These are phyloP conservation scores for Hemicentrotus pulcherrimus DNA, from an alignment of 35 echinoderm and acorn worm genomes.

Conservation along the genomic window DNA sequence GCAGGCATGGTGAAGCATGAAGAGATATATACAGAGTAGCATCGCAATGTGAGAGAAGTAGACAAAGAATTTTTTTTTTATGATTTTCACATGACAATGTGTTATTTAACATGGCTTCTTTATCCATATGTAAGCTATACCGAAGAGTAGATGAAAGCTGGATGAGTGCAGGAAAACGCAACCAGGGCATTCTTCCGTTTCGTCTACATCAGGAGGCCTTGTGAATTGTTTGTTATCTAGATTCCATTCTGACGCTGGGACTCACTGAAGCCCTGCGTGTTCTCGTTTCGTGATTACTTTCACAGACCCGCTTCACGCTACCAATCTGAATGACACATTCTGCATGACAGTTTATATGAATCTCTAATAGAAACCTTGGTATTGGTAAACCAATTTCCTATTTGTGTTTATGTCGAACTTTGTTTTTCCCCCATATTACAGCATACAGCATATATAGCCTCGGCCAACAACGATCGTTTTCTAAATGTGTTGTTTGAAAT, in stretches of 20 bases:
- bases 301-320: neutral
- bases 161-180: neutral
- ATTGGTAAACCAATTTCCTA: neutral
- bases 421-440: neutral
- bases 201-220: neutral
- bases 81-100: neutral
- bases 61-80: neutral
- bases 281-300: neutral
- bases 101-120: slow-evolving; percentile 17
- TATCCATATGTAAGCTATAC: neutral
- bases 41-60: neutral
- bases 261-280: neutral
- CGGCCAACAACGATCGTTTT: too few species aligned
- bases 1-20: neutral
- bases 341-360: neutral
- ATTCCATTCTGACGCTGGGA: neutral
- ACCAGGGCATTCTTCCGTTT: neutral
- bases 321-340: neutral
- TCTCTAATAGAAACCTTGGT: neutral
- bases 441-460: too few species aligned
- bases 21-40: neutral
- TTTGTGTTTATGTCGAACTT: neutral
- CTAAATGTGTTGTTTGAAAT: too few species aligned
- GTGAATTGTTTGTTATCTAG: slow-evolving; percentile 2
- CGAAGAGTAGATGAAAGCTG: neutral